Percentiles rank a stretch among this genome's conserved stretches.
phyloP scores from a whole-genome alignment of 2,888 invertebrate genomes.

The Schizaphis graminum region DNA sequence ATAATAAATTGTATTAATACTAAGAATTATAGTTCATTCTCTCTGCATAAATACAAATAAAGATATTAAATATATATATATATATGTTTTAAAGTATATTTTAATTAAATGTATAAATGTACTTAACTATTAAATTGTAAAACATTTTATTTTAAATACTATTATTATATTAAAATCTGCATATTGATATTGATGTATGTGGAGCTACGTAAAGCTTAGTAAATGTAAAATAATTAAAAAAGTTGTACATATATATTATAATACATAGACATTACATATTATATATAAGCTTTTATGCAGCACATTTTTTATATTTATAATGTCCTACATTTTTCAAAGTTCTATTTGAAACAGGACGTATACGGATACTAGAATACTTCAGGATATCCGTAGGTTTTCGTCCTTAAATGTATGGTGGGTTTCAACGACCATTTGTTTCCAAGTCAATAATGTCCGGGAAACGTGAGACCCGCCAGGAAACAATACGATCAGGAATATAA shows the following conservation, averaged over 20 bases:
- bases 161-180: background rate
- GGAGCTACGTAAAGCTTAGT: background rate
- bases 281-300: background rate
- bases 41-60: background rate
- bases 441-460: conserved; percentile 27
- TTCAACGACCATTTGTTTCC: background rate
- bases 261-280: background rate
- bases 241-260: background rate
- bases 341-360: background rate
- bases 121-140: background rate
- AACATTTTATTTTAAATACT: background rate
- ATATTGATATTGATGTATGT: background rate
- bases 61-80: background rate
- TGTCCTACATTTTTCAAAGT: background rate
- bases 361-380: background rate
- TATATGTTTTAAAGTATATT: background rate
- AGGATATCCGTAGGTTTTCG: background rate
- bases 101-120: background rate
- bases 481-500: conserved; percentile 7
- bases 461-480: conserved; percentile 8
- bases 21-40: background rate
- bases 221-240: background rate
- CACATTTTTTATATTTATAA: background rate
- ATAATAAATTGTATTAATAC: background rate
- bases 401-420: background rate